Base-by-base conservation (phyloP, 2,797 vertebrate genomes). In the Jordanella pulchra region DNA sequence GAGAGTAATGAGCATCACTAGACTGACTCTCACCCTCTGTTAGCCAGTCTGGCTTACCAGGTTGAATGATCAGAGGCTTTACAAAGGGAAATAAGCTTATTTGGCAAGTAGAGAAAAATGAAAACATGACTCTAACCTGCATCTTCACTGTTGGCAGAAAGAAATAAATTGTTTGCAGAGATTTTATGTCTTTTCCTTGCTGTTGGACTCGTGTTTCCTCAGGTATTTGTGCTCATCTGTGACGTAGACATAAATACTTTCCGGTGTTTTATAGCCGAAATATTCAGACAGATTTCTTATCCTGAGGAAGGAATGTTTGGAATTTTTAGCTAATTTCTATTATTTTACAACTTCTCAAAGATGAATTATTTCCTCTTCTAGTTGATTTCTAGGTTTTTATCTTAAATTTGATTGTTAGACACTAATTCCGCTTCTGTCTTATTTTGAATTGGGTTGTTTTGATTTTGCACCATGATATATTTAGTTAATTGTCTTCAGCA, bases 181-280 rank as follows among this genome's bases (percentile, higher is more conserved):
- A 56, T 56, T 28, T 28, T 44, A 44, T 44, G 42, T 12, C 9
- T 10, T 44, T 44, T 44, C 1, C 42, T 75, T 65, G 4, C 53
- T 74, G 45, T 48, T 0, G 5, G 44, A 3, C 42, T 83, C 25
- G 5, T 65, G 66, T 71, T 12, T 50, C 69, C 84, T 68, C 91
- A 99, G 98, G 95, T 99, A 55, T 99, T 99, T 93, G 96, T 97
- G 60, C 96, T 99, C 87, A 96, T 99, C 75, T 98, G 96, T 89
- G 97, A 99, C 76, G 90, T 91, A 70, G 97, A 99, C 90, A 99
- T 44, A 44, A 27, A 39, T 3, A 9, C n/a, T 35, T 13, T 61
- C 3, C 30, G 23, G 32, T 39, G 39, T 61, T 61, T 63, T 23
- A 35, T 48, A 14, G 1, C 18, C 23, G 17, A 12, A 6, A 13